A percentile compares a stretch with the other conserved stretches of the same genome.
These are phyloP conservation scores for Aplysina aerophoba DNA, from an alignment of 37 sponge, comb jelly and placozoan genomes.

Conservation along the genomic window DNA sequence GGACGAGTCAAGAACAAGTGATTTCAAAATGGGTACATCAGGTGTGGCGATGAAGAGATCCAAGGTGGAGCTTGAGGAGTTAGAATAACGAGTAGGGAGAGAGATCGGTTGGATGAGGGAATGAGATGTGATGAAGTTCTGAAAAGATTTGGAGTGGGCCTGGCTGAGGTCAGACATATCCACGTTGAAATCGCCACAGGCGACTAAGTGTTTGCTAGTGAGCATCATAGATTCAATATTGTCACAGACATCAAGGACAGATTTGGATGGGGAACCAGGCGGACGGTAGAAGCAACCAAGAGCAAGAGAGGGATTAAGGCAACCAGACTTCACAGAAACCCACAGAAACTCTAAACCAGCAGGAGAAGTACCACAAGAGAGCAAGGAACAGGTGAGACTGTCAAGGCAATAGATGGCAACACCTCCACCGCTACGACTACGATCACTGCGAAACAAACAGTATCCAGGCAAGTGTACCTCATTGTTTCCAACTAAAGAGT, in stretches of 20 bases:
- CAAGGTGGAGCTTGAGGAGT: not conserved
- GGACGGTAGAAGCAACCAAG: constrained; percentile 31
- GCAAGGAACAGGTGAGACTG: too few relatives aligned
- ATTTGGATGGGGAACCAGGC: constrained; percentile 7
- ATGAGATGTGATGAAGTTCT: constrained; percentile 1
- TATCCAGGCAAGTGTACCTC: too few relatives aligned
- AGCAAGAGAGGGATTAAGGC: not conserved
- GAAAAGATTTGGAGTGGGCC: not conserved
- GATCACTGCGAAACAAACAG: too few relatives aligned
- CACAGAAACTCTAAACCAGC: constrained; percentile 9
- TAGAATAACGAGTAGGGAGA: not conserved
- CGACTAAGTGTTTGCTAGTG: not conserved
- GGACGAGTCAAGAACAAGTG: not conserved
- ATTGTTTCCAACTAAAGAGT: too few relatives aligned
- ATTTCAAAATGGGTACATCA: not conserved
- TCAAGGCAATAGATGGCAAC: too few relatives aligned
- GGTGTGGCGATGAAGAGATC: constrained; percentile 19
- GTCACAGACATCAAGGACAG: constrained; percentile 5
- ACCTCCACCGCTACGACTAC: too few relatives aligned
- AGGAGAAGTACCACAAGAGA: not conserved
- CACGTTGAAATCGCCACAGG: constrained; percentile 19
- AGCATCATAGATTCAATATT: constrained; percentile 18
- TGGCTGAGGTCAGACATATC: not conserved
- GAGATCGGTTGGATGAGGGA: constrained; percentile 21
- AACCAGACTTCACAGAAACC: constrained; percentile 6